Base-by-base conservation (phyloP, 2,113 vertebrate species). In the Colinus virginianus region DNA sequence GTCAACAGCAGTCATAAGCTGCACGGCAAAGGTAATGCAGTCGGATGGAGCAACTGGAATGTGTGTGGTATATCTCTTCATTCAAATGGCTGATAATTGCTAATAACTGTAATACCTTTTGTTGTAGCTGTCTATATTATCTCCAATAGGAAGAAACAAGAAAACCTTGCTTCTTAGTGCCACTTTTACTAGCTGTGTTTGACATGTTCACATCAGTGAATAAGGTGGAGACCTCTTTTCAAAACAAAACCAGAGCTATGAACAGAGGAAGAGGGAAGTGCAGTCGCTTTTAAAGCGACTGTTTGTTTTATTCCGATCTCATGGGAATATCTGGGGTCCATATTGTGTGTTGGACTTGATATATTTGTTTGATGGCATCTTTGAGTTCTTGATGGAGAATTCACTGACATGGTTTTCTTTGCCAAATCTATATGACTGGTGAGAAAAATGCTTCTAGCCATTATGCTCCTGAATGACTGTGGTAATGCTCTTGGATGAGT, bases 391-490 rank as follows among this genome's bases (percentile, higher is more conserved):
- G 36, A 26, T 77, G 30, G 38, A 51, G 40, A 23, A 19, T 56
- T 18, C 18, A 51, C 13, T 59, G 81, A 88, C 87, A 71, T 21
- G 25, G 4, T 62, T 30, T 6, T 78, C 16, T n/a, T 55, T n/a
- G 30, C 58, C 67, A 56, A 72, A 49, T 26, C 34, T 64, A 23
- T 1, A 1, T 0, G 2, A 4, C 43, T 83, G 28, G 32, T 32
- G 21, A 68, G 32, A 81, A 55, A 78, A 75, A 42, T 62, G 30
- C 18, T 68, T 28, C 59, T 53, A 38, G 36, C 76, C 26, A 36
- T 1, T 5, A 14, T 16, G 14, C 12, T 76, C 9, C 30, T 32
- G 7, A 51, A 68, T 0, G 1, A 10, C 12, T 34, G 72, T 18
- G 72, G 20, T 10, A 14, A 9, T 69, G 14, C 5, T 62, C 19